These are phyloP conservation scores for Gonioctena quinquepunctata DNA, from an alignment of 1,140 invertebrate species.

Conservation along the genomic window DNA sequence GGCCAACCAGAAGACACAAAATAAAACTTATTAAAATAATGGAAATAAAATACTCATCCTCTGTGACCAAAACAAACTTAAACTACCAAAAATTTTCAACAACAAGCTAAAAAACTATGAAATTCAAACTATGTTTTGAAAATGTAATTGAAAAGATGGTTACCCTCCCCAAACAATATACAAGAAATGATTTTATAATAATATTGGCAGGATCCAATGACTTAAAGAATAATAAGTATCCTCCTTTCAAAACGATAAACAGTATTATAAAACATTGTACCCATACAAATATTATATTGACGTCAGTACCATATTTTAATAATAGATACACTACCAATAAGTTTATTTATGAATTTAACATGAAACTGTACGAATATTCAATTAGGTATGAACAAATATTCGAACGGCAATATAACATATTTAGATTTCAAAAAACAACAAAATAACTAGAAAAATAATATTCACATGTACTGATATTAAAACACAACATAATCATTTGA, in stretches of 20 bases:
- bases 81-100: neutral
- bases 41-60: neutral
- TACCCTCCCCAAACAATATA: neutral
- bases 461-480: too few relatives aligned
- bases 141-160: neutral
- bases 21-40: neutral
- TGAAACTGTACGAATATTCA: neutral
- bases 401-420: neutral
- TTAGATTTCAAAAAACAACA: neutral
- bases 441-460: neutral
- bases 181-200: too few relatives aligned
- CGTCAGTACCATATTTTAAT: neutral
- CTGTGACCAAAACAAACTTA: neutral
- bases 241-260: neutral
- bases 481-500: too few relatives aligned
- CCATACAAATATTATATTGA: too few relatives aligned
- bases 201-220: too few relatives aligned
- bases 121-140: neutral
- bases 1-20: neutral
- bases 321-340: neutral
- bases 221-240: neutral
- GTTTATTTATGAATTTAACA: too few relatives aligned
- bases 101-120: neutral
- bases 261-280: neutral
- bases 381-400: neutral